Conservation (phyloP, 2,797 vertebrate genomes). For the Cynopterus sphinx region DNA sequence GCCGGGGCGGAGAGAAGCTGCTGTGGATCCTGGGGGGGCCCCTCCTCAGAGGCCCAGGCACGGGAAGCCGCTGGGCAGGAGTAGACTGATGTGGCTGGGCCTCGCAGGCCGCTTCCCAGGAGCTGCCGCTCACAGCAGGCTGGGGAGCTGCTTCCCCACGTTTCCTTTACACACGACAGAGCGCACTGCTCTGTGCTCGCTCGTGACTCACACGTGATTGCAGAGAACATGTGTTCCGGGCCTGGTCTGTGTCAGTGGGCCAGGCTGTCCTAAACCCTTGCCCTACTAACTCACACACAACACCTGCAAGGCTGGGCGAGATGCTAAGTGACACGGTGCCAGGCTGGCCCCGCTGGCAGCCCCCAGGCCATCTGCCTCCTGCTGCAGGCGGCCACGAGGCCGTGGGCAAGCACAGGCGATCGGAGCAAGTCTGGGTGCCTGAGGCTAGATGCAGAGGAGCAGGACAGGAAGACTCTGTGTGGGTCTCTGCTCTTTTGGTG, state of each 20-base stretch:
- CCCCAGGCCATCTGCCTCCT: background rate
- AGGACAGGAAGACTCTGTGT: background rate
- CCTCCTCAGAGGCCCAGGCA: background rate
- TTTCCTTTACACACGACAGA: background rate
- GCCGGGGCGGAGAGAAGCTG: too few species aligned
- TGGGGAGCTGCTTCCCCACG: background rate
- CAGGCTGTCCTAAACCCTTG: fast-evolving
- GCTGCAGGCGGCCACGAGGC: background rate
- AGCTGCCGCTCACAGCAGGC: background rate
- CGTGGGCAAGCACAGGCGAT: too few species aligned
- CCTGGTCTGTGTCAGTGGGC: background rate
- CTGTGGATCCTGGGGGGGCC: background rate
- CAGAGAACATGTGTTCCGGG: background rate
- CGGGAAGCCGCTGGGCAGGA: too few species aligned
- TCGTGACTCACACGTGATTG: fast-evolving
- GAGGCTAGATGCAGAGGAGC: background rate
- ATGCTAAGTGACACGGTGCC: fast-evolving
- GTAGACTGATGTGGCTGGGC: background rate
- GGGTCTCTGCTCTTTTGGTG: background rate
- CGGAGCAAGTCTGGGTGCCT: background rate
- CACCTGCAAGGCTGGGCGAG: fast-evolving
- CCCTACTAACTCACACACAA: fast-evolving
- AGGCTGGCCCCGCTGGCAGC: background rate
- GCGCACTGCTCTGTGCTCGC: background rate
- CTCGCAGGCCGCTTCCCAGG: background rate